Evolutionary conservation across 2,888 invertebrate genomes (phyloP), one percentile per base, ranked within the genome.

Genomic region (Gisinianus flammeolus): DNA sequence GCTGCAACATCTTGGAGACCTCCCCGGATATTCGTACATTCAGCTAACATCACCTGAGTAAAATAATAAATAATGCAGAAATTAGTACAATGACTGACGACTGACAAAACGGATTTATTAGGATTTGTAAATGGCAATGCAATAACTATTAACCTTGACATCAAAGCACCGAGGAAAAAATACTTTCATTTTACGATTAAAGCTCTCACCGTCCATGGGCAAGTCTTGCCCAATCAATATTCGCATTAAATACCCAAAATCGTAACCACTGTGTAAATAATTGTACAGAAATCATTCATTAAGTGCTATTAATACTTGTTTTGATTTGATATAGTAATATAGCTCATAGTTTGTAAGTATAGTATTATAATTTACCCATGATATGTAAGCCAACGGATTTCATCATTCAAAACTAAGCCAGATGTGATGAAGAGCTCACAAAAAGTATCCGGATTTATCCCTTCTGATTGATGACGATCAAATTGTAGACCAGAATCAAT

Each of bases 141-240:
- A n/a, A n/a, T n/a, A n/a, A n/a, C 33, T 31, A 26, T 12, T 72
- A 22, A 93, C 93, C 89, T 98, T 99, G 74, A 98, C 96, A 89
- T 98, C 98, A 88, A 98, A 98, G 81, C 98, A 95, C 80, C 94
- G 95, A 76, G 97, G 97, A 88, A 98, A 98, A 87, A 96, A 98
- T 86, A 97, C 89, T 87, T 94, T 92, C 81, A 98, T 89, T 84
- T 94, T 91, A 86, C 97, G 95, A 87, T 98, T 98, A 87, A 99
- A 99, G 86, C 97, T 96, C 85, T 93, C 92, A 87, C 98, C 98
- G 86, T 97, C 96, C 82, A 92, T 91, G n/a, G 98, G 98, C 85
- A 99, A 89, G 87, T 94, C 93, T 86, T 93, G 93, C 88, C 96
- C 94, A 2, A 97, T 98, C 81, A 98, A 90, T 79, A 98, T 89